Base-by-base conservation (phyloP, 2,888 invertebrate genomes). In the Dasypolia templi region DNA sequence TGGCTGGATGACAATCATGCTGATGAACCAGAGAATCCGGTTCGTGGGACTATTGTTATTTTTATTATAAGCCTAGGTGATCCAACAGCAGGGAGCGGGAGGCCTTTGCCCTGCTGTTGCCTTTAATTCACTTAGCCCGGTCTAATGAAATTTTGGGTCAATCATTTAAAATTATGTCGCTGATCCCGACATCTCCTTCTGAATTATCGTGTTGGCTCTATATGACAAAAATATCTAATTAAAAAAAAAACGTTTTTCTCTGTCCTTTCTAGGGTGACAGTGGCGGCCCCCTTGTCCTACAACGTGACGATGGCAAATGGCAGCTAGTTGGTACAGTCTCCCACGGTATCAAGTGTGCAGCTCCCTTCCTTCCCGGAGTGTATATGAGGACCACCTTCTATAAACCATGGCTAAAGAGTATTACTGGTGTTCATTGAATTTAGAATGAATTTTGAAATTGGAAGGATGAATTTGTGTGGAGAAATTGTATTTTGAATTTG, bases 281-380 rank as follows among this genome's bases (percentile, higher is more conserved):
- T 83, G 99, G 99, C 0, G 99, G 99, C 17, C 99, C 99, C 0
- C 92, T 99, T 81, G 98, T 99, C 68, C 95, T 99, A 17, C 98
- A 98, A 89, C 96, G 98, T 67, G 97, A 97, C 0, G 98, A 98
- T 87, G 99, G 99, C 0, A 97, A 98, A 79, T 99, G 98, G 97
- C 97, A 98, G 82, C 95, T 99, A 9, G 98, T 98, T 1, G 99
- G 99, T 11, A 99, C 99, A 0, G 99, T 99, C 0, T 99, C 99
- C 12, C 99, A 99, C 89, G 99, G 99, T n/a, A 99, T 99, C 87
- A 98, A 99, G 91, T 99, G 99, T 89, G 99, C 99, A 0, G 98
- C 98, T 6, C 99, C 99, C 0, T 99, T 98, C 94, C 95, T 99
- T 42, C 99, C 99, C 0, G 99, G 99, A 17, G 99, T 99, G 53